phyloP scores from a whole-genome alignment of 2,888 invertebrate species.

The Agrotis ipsilon region DNA sequence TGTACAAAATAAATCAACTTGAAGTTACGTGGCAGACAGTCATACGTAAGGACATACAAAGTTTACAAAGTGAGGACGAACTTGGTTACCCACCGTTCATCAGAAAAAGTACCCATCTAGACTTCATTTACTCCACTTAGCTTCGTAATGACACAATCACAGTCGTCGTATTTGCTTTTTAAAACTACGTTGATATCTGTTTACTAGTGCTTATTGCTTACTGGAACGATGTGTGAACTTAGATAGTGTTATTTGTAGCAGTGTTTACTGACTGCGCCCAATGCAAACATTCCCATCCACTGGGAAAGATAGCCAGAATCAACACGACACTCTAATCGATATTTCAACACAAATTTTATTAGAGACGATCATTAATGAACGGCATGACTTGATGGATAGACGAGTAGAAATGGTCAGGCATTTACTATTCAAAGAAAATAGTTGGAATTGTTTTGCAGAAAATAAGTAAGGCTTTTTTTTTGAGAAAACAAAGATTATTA shows the following conservation, averaged over 20 bases:
- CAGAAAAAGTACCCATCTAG: constrained; percentile 10
- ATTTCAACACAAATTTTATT: constrained; percentile 52
- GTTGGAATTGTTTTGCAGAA: constrained; percentile 3
- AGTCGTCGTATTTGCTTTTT: constrained; percentile 27
- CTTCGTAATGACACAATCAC: constrained; percentile 33
- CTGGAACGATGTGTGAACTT: constrained; percentile 49
- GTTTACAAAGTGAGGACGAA: constrained; percentile 37
- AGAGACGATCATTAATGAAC: constrained; percentile 35
- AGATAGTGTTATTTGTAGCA: constrained; percentile 59
- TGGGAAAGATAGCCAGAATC: constrained; percentile 75
- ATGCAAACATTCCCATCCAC: constrained; percentile 79
- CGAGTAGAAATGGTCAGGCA: not conserved
- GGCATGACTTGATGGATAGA: not conserved
- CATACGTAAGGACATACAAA: constrained; percentile 20
- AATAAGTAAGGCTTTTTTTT: not conserved
- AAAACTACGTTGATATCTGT: constrained; percentile 38
- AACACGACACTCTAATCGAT: constrained; percentile 68
- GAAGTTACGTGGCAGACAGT: constrained; percentile 21
- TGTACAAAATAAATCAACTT: not conserved
- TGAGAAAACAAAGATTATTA: too few species aligned
- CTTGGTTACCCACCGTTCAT: not conserved
- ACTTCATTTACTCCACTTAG: constrained; percentile 27
- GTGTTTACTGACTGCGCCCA: constrained; percentile 79
- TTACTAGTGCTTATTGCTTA: constrained; percentile 43
- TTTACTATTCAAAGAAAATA: constrained; percentile 18